Evolutionary conservation across 2,888 invertebrate genomes (phyloP).

Genomic region (Hydrotaea diabolus): DNA sequence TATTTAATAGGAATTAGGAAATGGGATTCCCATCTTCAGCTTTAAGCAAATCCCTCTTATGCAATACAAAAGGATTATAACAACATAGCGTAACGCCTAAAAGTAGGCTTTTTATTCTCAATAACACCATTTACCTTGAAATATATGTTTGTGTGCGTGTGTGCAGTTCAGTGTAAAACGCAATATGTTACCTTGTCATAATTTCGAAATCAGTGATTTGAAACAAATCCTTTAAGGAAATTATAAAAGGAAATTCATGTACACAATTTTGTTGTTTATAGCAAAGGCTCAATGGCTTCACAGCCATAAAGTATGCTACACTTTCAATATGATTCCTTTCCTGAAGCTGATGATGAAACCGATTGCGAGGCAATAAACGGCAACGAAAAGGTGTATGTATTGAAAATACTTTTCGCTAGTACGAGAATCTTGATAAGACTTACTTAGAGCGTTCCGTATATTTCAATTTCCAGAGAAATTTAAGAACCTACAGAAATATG

Average conservation of each 20-base stretch:
- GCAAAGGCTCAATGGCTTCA: neutral
- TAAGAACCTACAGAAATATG: neutral
- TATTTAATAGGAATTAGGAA: too few species aligned
- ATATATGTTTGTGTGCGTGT: too few species aligned
- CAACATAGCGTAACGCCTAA: neutral
- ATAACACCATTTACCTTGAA: neutral
- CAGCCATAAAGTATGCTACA: neutral
- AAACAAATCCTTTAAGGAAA: neutral
- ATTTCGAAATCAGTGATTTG: neutral
- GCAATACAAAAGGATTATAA: too few species aligned
- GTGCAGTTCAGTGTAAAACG: too few species aligned
- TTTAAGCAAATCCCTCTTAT: too few species aligned
- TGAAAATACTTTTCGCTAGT: neutral
- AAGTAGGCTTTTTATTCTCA: neutral
- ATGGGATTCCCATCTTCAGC: too few species aligned
- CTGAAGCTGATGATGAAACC: neutral
- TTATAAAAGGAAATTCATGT: neutral
- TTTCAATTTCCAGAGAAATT: neutral
- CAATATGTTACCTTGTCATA: neutral
- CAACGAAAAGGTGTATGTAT: too few species aligned
- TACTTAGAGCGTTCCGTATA: neutral
- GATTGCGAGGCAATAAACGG: neutral
- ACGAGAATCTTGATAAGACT: too few species aligned
- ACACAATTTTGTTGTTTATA: neutral
- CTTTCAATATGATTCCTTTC: neutral